Base-by-base conservation (phyloP, 2,888 invertebrate genomes). In the Pyrocoelia pectoralis region DNA sequence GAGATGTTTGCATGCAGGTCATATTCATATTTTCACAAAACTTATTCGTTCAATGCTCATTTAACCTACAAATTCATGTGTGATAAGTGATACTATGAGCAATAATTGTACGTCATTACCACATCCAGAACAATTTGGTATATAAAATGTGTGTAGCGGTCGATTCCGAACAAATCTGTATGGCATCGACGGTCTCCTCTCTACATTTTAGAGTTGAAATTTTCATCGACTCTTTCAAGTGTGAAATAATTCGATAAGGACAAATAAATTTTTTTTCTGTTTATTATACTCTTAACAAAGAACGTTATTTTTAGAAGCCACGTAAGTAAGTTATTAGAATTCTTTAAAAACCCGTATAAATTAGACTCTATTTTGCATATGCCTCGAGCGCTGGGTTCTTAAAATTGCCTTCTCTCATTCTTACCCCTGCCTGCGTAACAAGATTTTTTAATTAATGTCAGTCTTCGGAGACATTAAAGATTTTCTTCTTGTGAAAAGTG, bases 371-470 rank as follows among this genome's bases (percentile, higher is more conserved):
- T 76, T 76, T 76, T 76, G 76, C 76, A 76, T 76, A 76, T 76
- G 76, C 74, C 75, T 71, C 71, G 65, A 67, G 74, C 70, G 72
- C 62, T 66, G 68, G 24, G 70, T 71, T 72, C 73, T 74, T 75
- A 73, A 75, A 75, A 75, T 75, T 76, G 74, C 74, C 76, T 76
- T 74, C 70, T 69, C 70, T 57, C 67, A 66, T 58, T 66, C 65
- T 65, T 72, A 70, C 70, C 70, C 71, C 72, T 74, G 75, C 77
- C 76, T 79, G 79, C 79, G 79, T 80, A 80, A 79, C 80, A 78
- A 79, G 79, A 79, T 80, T 80, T 80, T 80, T 80, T 80, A 80
- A 80, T 80, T 80, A 80, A 77, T 79, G 79, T 80, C 80, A 79
- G 79, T 74, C 79, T 75, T 77, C 76, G 76, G 75, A 79, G 77